Percentiles rank a stretch among this genome's conserved stretches.
These are phyloP conservation scores for Myripristis murdjan DNA, from an alignment of 2,797 vertebrate genomes.

Conservation along the genomic window DNA sequence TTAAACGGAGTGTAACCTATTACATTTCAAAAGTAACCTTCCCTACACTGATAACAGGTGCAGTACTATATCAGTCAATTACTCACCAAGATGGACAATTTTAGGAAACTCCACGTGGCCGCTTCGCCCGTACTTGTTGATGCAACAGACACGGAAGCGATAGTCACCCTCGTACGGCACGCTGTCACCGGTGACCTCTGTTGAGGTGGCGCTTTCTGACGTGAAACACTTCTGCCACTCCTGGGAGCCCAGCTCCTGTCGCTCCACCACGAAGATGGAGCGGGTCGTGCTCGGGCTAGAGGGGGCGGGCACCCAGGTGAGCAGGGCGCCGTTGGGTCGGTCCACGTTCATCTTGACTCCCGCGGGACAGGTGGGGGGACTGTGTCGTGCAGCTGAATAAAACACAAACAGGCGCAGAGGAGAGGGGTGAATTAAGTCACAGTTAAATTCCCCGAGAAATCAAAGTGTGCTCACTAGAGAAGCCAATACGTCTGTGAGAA, in stretches of 20 bases:
- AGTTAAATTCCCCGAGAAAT: neutral
- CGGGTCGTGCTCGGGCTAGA: slow-evolving; percentile 85
- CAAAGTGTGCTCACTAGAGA: neutral
- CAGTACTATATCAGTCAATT: neutral
- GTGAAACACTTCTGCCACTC: slow-evolving; percentile 94
- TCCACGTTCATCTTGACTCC: slow-evolving; percentile 87
- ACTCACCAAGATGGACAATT: slow-evolving; percentile 91
- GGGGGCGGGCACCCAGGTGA: slow-evolving; percentile 89
- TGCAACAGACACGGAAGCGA: slow-evolving; percentile 90
- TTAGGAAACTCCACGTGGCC: slow-evolving; percentile 91
- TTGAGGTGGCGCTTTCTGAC: slow-evolving; percentile 85
- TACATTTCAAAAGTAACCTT: too few relatives aligned
- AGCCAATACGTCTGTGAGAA: neutral
- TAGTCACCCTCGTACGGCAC: slow-evolving; percentile 91
- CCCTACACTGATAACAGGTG: too few relatives aligned
- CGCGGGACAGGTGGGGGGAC: slow-evolving; percentile 88
- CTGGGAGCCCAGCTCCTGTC: slow-evolving; percentile 87
- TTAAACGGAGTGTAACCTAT: too few relatives aligned
- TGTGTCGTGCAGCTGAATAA: slow-evolving; percentile 87
- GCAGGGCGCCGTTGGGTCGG: slow-evolving; percentile 86
- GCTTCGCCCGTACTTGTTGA: slow-evolving; percentile 93
- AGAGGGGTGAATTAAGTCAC: neutral
- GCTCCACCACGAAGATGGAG: slow-evolving; percentile 90
- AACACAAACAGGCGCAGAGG: neutral
- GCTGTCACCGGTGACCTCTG: slow-evolving; percentile 88